Evolutionary conservation across 2,888 invertebrate species (phyloP).

Genomic region (Odontothrips loti): DNA sequence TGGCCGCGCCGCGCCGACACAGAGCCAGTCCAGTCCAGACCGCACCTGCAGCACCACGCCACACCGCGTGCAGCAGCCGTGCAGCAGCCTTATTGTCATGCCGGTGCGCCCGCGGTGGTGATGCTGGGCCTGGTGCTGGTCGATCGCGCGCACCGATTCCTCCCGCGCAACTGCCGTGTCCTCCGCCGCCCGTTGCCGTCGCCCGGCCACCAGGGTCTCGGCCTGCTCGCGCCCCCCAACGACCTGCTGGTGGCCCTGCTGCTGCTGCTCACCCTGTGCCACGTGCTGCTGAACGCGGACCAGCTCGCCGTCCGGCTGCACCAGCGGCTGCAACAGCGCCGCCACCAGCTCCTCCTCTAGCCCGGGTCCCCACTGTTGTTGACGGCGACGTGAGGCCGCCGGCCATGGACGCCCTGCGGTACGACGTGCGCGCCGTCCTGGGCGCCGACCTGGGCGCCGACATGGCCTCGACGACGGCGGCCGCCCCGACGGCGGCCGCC

Average conservation of each 20-base stretch:
- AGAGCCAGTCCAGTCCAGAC: neutral
- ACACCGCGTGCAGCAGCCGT: neutral
- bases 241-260: neutral
- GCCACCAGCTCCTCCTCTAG: neutral
- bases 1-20: neutral
- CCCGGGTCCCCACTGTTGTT: neutral
- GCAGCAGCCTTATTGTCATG: neutral
- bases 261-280: slow-evolving; percentile 16
- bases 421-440: neutral
- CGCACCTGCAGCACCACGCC: neutral
- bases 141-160: neutral
- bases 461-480: neutral
- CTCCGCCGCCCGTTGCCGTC: neutral
- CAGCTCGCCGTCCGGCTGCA: neutral
- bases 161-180: neutral
- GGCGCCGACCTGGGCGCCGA: neutral
- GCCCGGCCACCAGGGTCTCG: neutral
- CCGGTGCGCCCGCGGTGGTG: neutral
- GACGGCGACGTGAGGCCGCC: too few species aligned
- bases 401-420: neutral
- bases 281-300: slow-evolving; percentile 10
- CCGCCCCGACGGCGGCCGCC: neutral
- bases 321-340: neutral
- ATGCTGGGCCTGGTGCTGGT: slow-evolving; percentile 3
- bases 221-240: slow-evolving; percentile 8